phyloP scores from a whole-genome alignment of 2,797 vertebrate species.

The Sciurus vulgaris region DNA sequence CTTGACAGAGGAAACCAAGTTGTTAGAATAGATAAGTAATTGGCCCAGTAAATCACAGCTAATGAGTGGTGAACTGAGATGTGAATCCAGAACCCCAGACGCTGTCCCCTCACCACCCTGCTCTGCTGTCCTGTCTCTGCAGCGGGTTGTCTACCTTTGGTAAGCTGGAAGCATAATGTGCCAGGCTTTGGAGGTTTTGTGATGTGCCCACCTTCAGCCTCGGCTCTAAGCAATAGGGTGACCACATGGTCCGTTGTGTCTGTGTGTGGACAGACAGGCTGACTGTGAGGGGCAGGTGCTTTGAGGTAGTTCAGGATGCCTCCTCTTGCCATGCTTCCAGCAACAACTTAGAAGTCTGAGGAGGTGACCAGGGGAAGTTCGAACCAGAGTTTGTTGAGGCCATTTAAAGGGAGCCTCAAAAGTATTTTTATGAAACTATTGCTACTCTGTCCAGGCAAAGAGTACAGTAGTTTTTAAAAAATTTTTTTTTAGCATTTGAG shows the following conservation, averaged over 20 bases:
- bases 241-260: rapidly evolving
- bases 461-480: neutral
- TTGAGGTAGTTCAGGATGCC: neutral
- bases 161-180: neutral
- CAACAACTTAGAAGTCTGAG: neutral
- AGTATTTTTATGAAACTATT: neutral
- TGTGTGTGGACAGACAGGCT: neutral
- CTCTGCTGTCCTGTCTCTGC: neutral
- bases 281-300: neutral
- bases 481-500: no score
- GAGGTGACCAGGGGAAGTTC: neutral
- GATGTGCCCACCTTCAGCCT: neutral
- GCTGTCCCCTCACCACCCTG: neutral
- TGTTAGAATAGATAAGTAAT: neutral
- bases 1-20: neutral
- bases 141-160: neutral
- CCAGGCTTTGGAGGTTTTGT: neutral
- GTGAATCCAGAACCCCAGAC: neutral
- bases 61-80: neutral
- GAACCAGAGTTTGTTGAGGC: neutral
- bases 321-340: neutral
- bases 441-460: neutral
- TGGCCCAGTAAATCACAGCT: neutral
- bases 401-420: neutral
- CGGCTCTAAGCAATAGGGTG: neutral